Conservation (phyloP, 1,140 invertebrate species). For the Pissodes strobi region DNA sequence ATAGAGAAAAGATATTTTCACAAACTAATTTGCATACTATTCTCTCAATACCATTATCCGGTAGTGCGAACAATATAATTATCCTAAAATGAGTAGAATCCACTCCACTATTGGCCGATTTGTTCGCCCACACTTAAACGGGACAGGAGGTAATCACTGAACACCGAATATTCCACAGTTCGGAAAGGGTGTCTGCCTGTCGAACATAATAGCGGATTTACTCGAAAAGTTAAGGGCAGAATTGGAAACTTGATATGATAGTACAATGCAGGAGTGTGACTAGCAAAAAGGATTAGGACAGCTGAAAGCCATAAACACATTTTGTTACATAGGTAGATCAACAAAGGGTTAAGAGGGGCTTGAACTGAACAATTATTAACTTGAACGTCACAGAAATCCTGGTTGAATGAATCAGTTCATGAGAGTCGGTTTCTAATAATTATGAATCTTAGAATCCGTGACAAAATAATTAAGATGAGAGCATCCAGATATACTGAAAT, state of each 20-base stretch:
- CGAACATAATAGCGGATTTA: constrained; percentile 7
- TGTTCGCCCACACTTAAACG: neutral
- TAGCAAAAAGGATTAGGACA: constrained; percentile 32
- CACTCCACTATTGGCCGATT: too few species aligned
- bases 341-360: neutral
- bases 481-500: too few species aligned
- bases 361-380: too few species aligned
- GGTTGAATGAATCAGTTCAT: too few species aligned
- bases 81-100: too few species aligned
- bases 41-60: too few species aligned
- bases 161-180: constrained; percentile 5
- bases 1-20: neutral
- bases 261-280: constrained; percentile 19
- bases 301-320: constrained; percentile 14
- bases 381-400: too few species aligned
- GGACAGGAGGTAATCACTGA: constrained; percentile 3
- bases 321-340: constrained; percentile 4
- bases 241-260: constrained; percentile 19
- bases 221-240: constrained; percentile 24
- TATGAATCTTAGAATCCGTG: too few species aligned
- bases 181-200: constrained; percentile 1
- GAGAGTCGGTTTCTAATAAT: too few species aligned
- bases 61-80: too few species aligned
- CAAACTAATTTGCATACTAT: neutral
- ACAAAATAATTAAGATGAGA: too few species aligned